phyloP scores from a whole-genome alignment of 53 echinoderm and acorn worm species.

The Henricia sp. region DNA sequence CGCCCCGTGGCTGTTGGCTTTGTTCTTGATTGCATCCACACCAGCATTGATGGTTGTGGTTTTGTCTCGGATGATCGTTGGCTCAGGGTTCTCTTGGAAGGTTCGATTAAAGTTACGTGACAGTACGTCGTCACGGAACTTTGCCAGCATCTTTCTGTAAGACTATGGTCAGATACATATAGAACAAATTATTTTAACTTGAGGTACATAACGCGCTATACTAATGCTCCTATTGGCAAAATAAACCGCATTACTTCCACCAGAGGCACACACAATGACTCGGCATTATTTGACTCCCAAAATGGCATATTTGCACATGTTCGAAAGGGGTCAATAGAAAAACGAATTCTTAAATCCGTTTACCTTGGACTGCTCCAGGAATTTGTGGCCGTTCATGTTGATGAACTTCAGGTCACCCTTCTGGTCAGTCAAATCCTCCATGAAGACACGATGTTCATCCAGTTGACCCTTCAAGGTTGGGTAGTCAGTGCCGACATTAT shows the following conservation, averaged over 20 bases:
- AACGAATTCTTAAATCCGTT: too few species aligned
- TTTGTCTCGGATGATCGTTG: conserved; percentile 70
- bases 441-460: conserved; percentile 76
- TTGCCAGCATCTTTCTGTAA: conserved; percentile 77
- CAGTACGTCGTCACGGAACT: conserved; percentile 81
- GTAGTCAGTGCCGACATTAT: conserved; percentile 77
- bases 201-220: too few species aligned
- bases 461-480: conserved; percentile 81
- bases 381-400: conserved; percentile 86
- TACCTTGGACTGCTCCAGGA: conserved; percentile 83
- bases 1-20: conserved; percentile 62
- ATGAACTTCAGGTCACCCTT: conserved; percentile 96
- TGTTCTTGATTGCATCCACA: conserved; percentile 74
- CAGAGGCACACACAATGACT: too few species aligned
- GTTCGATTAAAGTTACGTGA: conserved; percentile 88
- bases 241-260: too few species aligned
- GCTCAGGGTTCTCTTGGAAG: conserved; percentile 89
- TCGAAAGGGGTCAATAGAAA: too few species aligned
- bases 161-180: conserved; percentile 55
- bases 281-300: too few species aligned
- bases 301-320: too few species aligned
- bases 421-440: conserved; percentile 93
- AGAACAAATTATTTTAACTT: too few species aligned
- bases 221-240: too few species aligned
- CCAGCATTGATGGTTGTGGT: conserved; percentile 70